Percentiles rank a stretch among this genome's conserved stretches.
Conservation (phyloP, 2,888 invertebrate species). For the Zaprionus obscuricornis region DNA sequence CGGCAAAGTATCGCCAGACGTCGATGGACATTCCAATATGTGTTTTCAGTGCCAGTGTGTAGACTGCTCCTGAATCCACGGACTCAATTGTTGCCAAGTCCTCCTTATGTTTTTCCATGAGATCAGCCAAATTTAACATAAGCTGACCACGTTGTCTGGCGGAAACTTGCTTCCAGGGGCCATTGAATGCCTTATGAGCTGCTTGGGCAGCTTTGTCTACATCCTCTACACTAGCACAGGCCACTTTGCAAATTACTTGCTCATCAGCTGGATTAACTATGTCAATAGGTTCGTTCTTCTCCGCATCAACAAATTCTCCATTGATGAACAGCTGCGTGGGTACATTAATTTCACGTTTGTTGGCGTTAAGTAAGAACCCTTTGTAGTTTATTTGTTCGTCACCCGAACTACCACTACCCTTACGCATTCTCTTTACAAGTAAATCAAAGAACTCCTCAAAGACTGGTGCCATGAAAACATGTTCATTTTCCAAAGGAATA, state of each 20-base stretch:
- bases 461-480: slow-evolving; percentile 95
- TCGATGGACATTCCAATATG: too few relatives aligned
- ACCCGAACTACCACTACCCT: slow-evolving; percentile 85
- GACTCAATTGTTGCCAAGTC: slow-evolving; percentile 96
- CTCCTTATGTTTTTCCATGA: slow-evolving; percentile 90
- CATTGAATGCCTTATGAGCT: slow-evolving; percentile 90
- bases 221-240: slow-evolving; percentile 89
- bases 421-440: slow-evolving; percentile 88
- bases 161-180: slow-evolving; percentile 92
- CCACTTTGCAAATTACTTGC: slow-evolving; percentile 90
- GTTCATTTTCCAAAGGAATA: slow-evolving; percentile 92
- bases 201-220: slow-evolving; percentile 91
- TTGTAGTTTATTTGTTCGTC: slow-evolving; percentile 86
- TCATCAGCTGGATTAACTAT: slow-evolving; percentile 92
- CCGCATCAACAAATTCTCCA: slow-evolving; percentile 93
- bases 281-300: slow-evolving; percentile 86
- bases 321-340: slow-evolving; percentile 96
- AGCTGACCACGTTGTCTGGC: slow-evolving; percentile 92
- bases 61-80: slow-evolving; percentile 97
- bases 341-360: slow-evolving; percentile 93
- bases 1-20: slow-evolving; percentile 95
- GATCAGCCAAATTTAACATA: slow-evolving; percentile 90
- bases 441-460: slow-evolving; percentile 91
- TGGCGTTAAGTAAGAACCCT: slow-evolving; percentile 90
- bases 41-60: too few relatives aligned